Base-by-base conservation (phyloP, 2,888 invertebrate species). In the Eupithecia centaureata region DNA sequence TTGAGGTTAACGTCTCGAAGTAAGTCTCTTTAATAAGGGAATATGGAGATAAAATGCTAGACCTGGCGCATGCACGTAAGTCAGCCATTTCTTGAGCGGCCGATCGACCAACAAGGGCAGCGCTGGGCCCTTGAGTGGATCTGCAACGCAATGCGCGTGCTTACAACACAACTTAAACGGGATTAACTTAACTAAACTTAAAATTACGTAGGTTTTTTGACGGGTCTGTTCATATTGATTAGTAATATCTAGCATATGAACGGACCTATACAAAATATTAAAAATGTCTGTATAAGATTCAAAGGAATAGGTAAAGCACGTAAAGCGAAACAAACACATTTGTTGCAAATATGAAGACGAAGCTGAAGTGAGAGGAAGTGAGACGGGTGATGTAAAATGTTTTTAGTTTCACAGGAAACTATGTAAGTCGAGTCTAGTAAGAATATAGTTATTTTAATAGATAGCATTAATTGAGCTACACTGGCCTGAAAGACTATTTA, bases 11-110 rank as follows among this genome's bases (percentile, higher is more conserved):
- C 30, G 30, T 7, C 32, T 30, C 22, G 57, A 5, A 56, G 8
- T 32, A 56, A n/a, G 25, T n/a, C n/a, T 22, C 10, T 2, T 30
- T 15, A 22, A 30, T 30, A 58, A 64, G 76, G 77, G 67, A 73
- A 79, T 63, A 72, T 86, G 86, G 85, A 86, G 83, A 88, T 79
- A 82, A 88, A 88, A 90, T 88, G 91, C 91, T 81, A 86, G 91
- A 93, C 93, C 93, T 93, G 92, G 88, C 70, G 89, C 92, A 93
- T 92, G 93, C 92, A 92, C 88, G 92, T 91, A 92, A 86, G 92
- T 92, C 85, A 93, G 89, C 92, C 92, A 93, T 83, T 92, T 93
- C 92, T 91, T 92, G 91, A 91, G 82, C 80, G 87, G 91, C 77
- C 90, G 90, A 63, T 88, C 89, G 73, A 86, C 86, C 78, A 92